Conservation (phyloP, 2,113 vertebrate species). For the Promerops cafer region DNA sequence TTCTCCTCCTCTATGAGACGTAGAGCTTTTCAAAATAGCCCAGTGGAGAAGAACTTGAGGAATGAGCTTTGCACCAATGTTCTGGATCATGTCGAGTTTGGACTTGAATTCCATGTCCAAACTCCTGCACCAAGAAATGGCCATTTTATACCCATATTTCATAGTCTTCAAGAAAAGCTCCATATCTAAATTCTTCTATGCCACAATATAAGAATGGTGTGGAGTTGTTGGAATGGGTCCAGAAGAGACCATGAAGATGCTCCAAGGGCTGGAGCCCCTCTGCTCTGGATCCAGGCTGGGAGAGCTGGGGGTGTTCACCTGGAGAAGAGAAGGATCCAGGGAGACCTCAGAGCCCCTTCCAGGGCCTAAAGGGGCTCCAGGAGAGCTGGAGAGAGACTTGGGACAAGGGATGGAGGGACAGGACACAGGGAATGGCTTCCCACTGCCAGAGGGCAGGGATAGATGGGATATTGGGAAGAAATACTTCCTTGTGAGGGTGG, state of each 20-base stretch:
- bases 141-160: background rate
- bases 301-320: background rate
- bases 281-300: background rate
- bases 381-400: background rate
- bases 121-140: background rate
- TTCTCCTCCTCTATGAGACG: background rate
- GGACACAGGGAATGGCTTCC: background rate
- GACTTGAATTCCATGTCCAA: background rate
- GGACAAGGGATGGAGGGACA: background rate
- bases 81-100: background rate
- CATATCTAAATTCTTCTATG: background rate
- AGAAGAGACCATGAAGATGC: background rate
- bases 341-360: background rate
- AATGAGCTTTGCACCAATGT: background rate
- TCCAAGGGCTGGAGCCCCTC: fast-evolving
- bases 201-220: background rate
- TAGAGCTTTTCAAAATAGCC: background rate
- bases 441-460: background rate
- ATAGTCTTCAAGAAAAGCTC: background rate
- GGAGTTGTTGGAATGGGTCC: background rate
- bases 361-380: background rate
- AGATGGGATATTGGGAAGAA: background rate
- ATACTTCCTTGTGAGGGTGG: fast-evolving
- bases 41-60: background rate
- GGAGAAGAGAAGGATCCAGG: background rate